phyloP scores from a whole-genome alignment of 2,888 invertebrate species.

The Sericinus montela region DNA sequence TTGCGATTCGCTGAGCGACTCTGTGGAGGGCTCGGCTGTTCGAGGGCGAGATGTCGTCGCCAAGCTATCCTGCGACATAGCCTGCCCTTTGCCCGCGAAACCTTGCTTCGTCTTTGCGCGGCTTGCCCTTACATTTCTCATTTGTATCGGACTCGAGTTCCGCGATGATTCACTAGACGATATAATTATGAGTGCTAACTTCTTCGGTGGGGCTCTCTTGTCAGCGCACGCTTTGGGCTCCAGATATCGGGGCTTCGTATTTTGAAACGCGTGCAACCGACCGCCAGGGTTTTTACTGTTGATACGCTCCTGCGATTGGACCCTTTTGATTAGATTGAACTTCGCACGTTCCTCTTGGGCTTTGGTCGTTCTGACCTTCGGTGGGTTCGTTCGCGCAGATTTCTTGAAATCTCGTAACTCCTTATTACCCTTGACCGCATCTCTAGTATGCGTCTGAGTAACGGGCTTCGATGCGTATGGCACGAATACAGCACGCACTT shows the following conservation, averaged over 20 bases:
- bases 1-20: constrained; percentile 65
- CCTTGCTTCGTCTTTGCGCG: constrained; percentile 45
- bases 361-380: constrained; percentile 59
- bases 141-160: constrained; percentile 83
- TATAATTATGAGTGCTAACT: constrained; percentile 64
- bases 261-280: constrained; percentile 43
- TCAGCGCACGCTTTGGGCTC: constrained; percentile 66
- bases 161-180: constrained; percentile 84
- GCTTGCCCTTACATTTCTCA: constrained; percentile 47
- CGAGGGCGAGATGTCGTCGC: constrained; percentile 60
- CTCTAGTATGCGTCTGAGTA: constrained; percentile 15
- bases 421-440: constrained; percentile 30
- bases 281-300: constrained; percentile 23
- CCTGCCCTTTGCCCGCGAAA: constrained; percentile 46
- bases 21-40: constrained; percentile 69
- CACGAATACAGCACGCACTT: constrained; percentile 55
- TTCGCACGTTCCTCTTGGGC: constrained; percentile 66
- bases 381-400: constrained; percentile 28
- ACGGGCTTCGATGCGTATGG: constrained; percentile 51
- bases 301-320: constrained; percentile 37
- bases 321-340: constrained; percentile 53
- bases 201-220: constrained; percentile 44
- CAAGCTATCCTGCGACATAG: constrained; percentile 73
- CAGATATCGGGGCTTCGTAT: constrained; percentile 80
- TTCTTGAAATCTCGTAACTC: constrained; percentile 36